These are phyloP conservation scores for Encarsia formosa DNA, from an alignment of 2,888 invertebrate genomes.

Conservation along the genomic window DNA sequence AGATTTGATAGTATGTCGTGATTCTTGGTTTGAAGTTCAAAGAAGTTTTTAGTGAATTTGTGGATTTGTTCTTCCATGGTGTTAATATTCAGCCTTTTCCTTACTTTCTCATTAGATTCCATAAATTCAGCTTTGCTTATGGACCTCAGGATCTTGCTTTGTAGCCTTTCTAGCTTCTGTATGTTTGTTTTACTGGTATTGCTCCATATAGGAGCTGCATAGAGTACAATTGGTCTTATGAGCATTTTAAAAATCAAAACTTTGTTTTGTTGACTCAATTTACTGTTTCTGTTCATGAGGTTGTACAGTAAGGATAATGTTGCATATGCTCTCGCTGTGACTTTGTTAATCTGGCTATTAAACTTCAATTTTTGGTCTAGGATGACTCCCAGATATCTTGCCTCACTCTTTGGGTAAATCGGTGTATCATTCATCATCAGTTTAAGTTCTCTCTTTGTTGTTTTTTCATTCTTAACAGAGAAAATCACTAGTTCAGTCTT, in stretches of 20 bases:
- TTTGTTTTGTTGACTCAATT: constrained; percentile 22
- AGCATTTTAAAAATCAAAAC: constrained; percentile 28
- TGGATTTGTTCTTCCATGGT: no score
- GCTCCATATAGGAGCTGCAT: constrained; percentile 21
- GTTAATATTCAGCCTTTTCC: no score
- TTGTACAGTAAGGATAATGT: constrained; percentile 18
- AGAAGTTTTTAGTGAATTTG: no score
- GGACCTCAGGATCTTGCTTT: constrained; percentile 17
- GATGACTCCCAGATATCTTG: constrained; percentile 26
- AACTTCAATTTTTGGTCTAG: constrained; percentile 21
- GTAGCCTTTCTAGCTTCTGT: constrained; percentile 14
- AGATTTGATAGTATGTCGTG: no score
- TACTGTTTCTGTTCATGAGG: constrained; percentile 10
- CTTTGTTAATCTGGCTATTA: constrained; percentile 8
- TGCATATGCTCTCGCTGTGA: constrained; percentile 17
- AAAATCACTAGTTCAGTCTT: constrained; percentile 6
- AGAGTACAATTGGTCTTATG: constrained; percentile 27
- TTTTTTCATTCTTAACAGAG: neutral
- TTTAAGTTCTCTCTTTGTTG: constrained; percentile 1
- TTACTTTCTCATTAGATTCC: no score
- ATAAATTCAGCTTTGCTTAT: neutral
- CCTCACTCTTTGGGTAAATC: constrained; percentile 4
- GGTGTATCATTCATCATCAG: constrained; percentile 8
- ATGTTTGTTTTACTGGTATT: constrained; percentile 14
- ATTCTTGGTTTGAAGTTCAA: no score